A percentile compares a stretch with the other conserved stretches of the same genome.
Evolutionary conservation across 2,888 invertebrate species (phyloP).

Genomic region (Lamellibrachia columna): DNA sequence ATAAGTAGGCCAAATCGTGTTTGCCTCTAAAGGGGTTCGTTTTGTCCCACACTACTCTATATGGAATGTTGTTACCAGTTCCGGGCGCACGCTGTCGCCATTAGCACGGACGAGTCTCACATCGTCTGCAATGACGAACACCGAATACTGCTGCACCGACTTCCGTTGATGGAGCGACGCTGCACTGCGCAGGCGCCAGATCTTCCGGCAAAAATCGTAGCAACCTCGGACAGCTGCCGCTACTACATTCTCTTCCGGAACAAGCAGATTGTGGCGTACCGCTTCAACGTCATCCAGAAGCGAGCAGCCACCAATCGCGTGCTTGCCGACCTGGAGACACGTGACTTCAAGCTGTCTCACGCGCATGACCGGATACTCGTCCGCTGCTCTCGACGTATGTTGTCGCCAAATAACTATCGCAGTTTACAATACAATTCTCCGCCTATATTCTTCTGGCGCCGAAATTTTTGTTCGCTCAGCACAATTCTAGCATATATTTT

Average conservation of each 20-base stretch:
- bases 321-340: conserved; percentile 49
- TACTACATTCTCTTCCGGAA: conserved; percentile 50
- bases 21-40: background rate
- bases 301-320: conserved; percentile 45
- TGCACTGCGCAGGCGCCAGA: conserved; percentile 50
- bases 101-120: conserved; percentile 50
- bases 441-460: too few relatives aligned
- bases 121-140: conserved; percentile 51
- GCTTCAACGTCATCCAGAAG: conserved; percentile 48
- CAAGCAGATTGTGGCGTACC: conserved; percentile 47
- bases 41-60: background rate
- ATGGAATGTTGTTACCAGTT: conserved; percentile 51
- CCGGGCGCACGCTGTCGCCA: conserved; percentile 49
- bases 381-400: conserved; percentile 45
- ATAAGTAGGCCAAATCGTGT: too few relatives aligned
- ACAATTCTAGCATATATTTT: too few relatives aligned
- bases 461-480: too few relatives aligned
- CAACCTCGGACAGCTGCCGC: conserved; percentile 45
- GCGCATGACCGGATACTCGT: conserved; percentile 47
- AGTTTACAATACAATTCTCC: background rate
- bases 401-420: background rate
- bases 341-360: conserved; percentile 37
- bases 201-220: conserved; percentile 48
- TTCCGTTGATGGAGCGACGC: conserved; percentile 53
- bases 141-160: conserved; percentile 46